Conservation (phyloP, 2,797 vertebrate species). For the Neosalanx taihuensis region DNA sequence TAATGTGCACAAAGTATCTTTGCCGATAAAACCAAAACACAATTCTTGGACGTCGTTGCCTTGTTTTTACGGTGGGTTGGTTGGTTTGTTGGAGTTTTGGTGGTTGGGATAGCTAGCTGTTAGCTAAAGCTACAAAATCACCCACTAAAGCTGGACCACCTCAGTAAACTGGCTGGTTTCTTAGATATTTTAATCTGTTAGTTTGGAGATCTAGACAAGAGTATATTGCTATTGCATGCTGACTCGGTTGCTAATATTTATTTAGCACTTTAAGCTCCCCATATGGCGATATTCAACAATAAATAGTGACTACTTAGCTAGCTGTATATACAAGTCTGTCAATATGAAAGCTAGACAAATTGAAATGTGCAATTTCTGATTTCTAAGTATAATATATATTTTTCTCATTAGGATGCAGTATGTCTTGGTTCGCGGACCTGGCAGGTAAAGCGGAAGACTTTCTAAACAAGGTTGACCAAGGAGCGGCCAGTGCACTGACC, state of each 20-base stretch:
- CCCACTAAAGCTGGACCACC: not conserved
- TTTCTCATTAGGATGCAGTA: conserved; percentile 57
- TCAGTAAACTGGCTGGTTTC: not conserved
- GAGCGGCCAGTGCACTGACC: conserved; percentile 88
- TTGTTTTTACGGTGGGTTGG: conserved; percentile 45
- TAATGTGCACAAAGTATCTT: not conserved
- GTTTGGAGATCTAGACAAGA: too few species aligned
- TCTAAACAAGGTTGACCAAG: conserved; percentile 94
- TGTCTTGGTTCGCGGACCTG: conserved; percentile 95
- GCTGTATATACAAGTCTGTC: conserved; percentile 11
- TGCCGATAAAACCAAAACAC: conserved; percentile 16
- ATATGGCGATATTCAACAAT: too few species aligned
- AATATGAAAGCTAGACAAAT: not conserved
- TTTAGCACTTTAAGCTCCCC: not conserved
- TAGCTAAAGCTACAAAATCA: not conserved
- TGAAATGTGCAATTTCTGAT: not conserved
- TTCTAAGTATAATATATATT: conserved; percentile 14
- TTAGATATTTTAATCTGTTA: not conserved
- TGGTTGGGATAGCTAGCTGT: conserved; percentile 30
- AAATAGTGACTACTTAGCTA: not conserved
- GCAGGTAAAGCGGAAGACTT: conserved; percentile 95
- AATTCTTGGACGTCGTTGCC: conserved; percentile 6
- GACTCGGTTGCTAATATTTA: not conserved
- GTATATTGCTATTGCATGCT: not conserved
- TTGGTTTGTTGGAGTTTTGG: not conserved